Conservation (phyloP, 1,140 invertebrate genomes). For the Dendroctonus ponderosae region DNA sequence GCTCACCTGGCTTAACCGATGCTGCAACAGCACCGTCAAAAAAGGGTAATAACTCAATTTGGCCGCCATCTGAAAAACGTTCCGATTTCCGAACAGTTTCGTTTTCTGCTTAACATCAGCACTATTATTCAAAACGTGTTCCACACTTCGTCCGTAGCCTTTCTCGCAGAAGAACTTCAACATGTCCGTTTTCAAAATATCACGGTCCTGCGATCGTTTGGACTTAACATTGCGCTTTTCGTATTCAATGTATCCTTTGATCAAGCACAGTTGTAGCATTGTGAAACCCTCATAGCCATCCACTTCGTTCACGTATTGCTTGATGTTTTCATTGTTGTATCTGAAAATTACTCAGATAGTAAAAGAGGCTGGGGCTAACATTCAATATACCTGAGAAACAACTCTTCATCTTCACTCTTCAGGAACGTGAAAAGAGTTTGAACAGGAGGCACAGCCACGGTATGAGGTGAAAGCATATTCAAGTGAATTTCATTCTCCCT, state of each 20-base stretch:
- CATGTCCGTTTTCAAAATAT: constrained; percentile 30
- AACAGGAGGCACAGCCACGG: constrained; percentile 1
- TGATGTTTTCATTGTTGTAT: constrained; percentile 36
- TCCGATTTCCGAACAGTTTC: constrained; percentile 15
- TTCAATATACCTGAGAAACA: constrained; percentile 22
- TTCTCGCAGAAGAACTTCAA: constrained; percentile 31
- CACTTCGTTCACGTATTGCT: constrained; percentile 13
- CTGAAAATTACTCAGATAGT: not conserved
- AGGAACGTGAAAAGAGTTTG: constrained; percentile 31
- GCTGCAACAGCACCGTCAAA: constrained; percentile 33
- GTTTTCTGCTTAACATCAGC: constrained; percentile 20
- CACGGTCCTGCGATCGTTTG: not conserved
- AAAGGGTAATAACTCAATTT: constrained; percentile 37
- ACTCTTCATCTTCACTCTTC: constrained; percentile 33
- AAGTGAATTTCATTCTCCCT: constrained; percentile 26
- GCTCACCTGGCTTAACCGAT: constrained; percentile 8
- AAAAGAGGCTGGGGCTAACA: not conserved
- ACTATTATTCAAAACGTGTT: constrained; percentile 34
- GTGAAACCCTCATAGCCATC: constrained; percentile 21
- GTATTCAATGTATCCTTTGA: constrained; percentile 34
- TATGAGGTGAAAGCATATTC: not conserved
- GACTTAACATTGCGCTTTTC: constrained; percentile 5
- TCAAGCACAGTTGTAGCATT: constrained; percentile 36
- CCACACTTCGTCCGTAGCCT: constrained; percentile 30
- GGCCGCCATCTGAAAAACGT: constrained; percentile 25